Base-by-base conservation (phyloP, 2,888 invertebrate genomes). In the Morpho deidamia region DNA sequence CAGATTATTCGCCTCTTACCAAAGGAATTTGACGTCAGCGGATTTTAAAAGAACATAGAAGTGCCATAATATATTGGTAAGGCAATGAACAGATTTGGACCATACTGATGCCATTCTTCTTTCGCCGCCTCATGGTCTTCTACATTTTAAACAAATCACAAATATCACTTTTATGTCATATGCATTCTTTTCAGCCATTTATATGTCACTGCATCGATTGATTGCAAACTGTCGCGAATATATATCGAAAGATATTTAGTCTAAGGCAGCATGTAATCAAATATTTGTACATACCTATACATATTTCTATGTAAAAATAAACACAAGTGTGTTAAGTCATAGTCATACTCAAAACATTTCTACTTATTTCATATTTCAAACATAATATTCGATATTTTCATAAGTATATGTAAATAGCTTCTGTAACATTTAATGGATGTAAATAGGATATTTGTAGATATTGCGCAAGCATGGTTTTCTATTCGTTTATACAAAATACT, bases 41-140 rank as follows among this genome's bases (percentile, higher is more conserved):
- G 77, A 77, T 58, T 60, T 73, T 56, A 61, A 74, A 66, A 78
- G 73, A 69, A 80, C 75, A 65, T 83, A 68, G 65, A 66, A 62
- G 78, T 78, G 79, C 77, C 78, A 81, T 74, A 70, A 63, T 70
- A 49, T 72, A 76, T 84, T 81, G 88, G 88, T 88, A 89, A 88
- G 87, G 72, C 55, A 44, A 50, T 44, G 37, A 50, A 66, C 63
- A 71, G 65, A 62, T 65, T 60, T 65, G 61, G 67, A 63, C 46
- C 65, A 67, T 48, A 56, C 66, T 69, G 70, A 69, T 68, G 69
- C 77, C 80, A 82, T 74, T 58, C 60, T 64, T 65, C 59, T 56
- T 60, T 63, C 63, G 59, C 59, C 62, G 60, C 59, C 61, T 58
- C 65, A 64, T 61, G 57, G 55, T 62, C 59, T 64, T 61, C 58